Base-by-base conservation (phyloP, 2,888 invertebrate genomes). In the Entomobrya proxima region DNA sequence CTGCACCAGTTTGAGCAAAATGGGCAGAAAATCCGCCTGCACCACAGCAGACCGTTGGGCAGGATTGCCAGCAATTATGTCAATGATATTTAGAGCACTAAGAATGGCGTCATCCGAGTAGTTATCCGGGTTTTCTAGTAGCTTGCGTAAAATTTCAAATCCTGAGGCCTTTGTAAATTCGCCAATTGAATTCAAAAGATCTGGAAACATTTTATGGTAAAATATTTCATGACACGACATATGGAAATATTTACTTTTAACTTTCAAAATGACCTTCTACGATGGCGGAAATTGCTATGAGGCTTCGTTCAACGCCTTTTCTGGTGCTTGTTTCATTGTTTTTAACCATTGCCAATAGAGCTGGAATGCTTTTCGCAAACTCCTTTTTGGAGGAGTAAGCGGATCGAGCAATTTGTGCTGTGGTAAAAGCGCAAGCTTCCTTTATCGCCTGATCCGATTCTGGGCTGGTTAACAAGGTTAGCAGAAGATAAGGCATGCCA, bases 141-240 rank as follows among this genome's bases (percentile, higher is more conserved):
- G 72, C 30, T 81, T 84, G 15, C 47, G 27, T 11, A 88, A 69
- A 2, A 78, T 44, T 1, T 67, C 64, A 15, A 88, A 52, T 0
- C 89, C 88, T 7, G 64, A 72, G 30, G 78, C 76, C 18, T 90
- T 61, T 0, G 86, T 27, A 77, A 90, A 90, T 35, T 80, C 69
- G 44, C 76, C 78, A 47, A 87, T 76, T 11, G 88, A 81, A 50
- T 85, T 77, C 1, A 76, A 44, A 9, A 64, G 67, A 24, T 82
- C 86, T n/a, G n/a, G n/a, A n/a, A n/a, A n/a, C n/a, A n/a, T 85
- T 7, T 2, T n/a, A 47, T 18, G 6, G 18, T 18, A 18, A 15
- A 18, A 6, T n/a, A 18, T 52, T 52, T 18, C 55, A 18, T 6
- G n/a, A 15, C 11, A 15, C n/a, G 6, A 32, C 32, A 67, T 7